Base-by-base conservation (phyloP, 2,888 invertebrate species). In the Stomorhina lunata region DNA sequence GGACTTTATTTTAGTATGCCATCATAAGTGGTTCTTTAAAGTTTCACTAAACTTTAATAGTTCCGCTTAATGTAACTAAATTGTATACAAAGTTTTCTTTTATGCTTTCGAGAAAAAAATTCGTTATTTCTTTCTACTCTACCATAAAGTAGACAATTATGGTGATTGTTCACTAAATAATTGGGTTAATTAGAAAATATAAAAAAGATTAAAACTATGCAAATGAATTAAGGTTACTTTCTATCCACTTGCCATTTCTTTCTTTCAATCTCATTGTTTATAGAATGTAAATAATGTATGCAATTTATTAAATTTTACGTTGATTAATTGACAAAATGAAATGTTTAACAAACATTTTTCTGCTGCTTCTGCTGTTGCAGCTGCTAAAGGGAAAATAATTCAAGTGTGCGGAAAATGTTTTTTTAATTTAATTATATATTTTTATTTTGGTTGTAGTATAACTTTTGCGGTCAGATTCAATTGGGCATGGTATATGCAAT, bases 1-100 rank as follows among this genome's bases (percentile, higher is more conserved):
- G 43, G 43, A 72, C 63, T 63, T 43, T 50, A 15, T 65, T 76
- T 82, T 76, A 82, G 82, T 82, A 59, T 76, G 79, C 79, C 71
- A 66, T 66, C 48, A 61, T 71, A 71, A 82, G 82, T 79, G 79
- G 66, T 53, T 48, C 79, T 79, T 79, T n/a, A 25, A 59, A 75
- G 78, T 82, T 78, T 69, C 43, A 12, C 15, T 50, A 45, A 69
- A 66, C 53, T 79, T 79, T 17, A 43, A 34, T 50, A 59, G 53
- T 79, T 53, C 22, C 34, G 12, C 53, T 71, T 75, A 71, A 79
- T 76, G 59, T 17, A 48, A 48, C 75, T 71, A 32, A 37, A 53
- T 69, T 79, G 15, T 40, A 25, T 17, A 9, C 4, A n/a, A 43
- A 45, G 15, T 78, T 80, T 40, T 43, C 77, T 40, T 43, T 43